Base-by-base conservation (phyloP, 2,888 invertebrate genomes). In the Mechanitis mazaeus region DNA sequence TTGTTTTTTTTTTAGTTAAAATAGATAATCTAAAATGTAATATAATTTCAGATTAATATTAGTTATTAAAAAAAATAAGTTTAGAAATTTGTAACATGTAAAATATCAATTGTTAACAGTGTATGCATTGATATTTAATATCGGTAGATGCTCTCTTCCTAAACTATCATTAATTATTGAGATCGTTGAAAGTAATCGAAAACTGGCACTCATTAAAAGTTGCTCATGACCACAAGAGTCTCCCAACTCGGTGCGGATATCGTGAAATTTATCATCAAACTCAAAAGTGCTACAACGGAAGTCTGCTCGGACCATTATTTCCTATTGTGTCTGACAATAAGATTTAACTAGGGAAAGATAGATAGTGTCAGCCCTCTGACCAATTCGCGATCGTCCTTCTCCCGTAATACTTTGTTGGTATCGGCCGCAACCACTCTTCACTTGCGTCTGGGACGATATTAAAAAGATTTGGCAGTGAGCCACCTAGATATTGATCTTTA, bases 401-500 rank as follows among this genome's bases (percentile, higher is more conserved):
- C 81, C 80, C 81, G 82, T 84, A 86, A 84, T 85, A 87, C 84
- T 87, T 87, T 84, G 87, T 87, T 89, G 87, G 88, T 88, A 88
- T 89, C 84, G 79, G 77, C 75, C 75, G 76, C 83, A 84, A 85
- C 85, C 84, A 84, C 85, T 87, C 83, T 81, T 84, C 83, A 82
- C 80, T 81, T 80, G 78, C 81, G 81, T 84, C 80, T 81, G 80
- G 79, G 84, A 82, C 78, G 86, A 87, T 90, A 89, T 89, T 89
- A 89, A 89, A 89, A 88, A 89, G 87, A 87, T 88, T 87, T 90
- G 90, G 90, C 89, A 85, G 74, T 76, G 79, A 74, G 88, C 89
- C 90, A 90, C 79, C 75, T 69, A 80, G 89, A 88, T 90, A 89
- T 88, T 85, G 88, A 90, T 89, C 89, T 88, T 87, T 84, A 87